Evolutionary conservation across 2,113 vertebrate species (phyloP), one percentile per base, ranked within the genome.

Genomic region (Toxotes chatareus): DNA sequence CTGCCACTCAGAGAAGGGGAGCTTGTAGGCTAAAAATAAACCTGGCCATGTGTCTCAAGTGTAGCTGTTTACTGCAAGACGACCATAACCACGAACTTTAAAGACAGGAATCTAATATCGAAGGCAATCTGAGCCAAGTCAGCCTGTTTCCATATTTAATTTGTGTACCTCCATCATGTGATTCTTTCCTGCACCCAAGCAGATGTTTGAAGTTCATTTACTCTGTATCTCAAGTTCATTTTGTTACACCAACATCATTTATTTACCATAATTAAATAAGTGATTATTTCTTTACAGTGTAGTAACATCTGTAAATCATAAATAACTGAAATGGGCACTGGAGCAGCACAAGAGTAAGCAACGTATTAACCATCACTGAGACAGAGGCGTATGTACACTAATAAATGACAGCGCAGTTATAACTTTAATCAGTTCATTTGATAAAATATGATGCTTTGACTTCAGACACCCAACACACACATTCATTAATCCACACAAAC

Each of bases 31-130:
- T 44, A 74, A 72, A 78, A 82, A 66, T 57, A 76, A 85, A 67
- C 23, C 47, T 69, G 27, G 31, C 62, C 1, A 56, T 10, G 62
- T 32, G 34, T 67, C 44, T 68, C 19, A 27, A 38, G 14, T 36
- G n/a, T 12, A 17, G 34, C 78, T 38, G 13, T 62, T 65, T 19
- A 59, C 46, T 68, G 56, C 14, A 68, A 51, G 42, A 71, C 32
- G 34, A 47, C 42, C 38, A 66, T 6, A 56, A 73, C 34, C 55
- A 55, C 53, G 64, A 55, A 64, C 42, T 49, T 72, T 67, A 63
- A 51, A 79, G 53, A 62, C 17, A 49, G 65, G 68, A 80, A 72
- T 69, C 65, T 85, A 80, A 74, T 74, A 75, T 73, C 31, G 47
- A 59, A 53, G n/a, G 46, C 38, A 79, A 57, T 73, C 65, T 57